Evolutionary conservation across 1,140 invertebrate genomes (phyloP).

Genomic region (Hydropsyche tenuis): DNA sequence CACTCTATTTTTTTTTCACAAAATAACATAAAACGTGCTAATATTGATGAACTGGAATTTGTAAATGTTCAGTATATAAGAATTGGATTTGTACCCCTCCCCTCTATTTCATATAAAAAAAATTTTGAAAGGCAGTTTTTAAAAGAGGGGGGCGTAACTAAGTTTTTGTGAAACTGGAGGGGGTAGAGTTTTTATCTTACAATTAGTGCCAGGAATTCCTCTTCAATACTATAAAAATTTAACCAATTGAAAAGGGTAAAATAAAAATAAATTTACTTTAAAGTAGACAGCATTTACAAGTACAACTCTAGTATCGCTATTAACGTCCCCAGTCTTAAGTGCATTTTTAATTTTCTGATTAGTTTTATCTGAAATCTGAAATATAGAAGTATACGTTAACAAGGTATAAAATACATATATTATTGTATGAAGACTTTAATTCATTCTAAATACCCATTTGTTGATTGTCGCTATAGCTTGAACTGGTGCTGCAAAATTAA

Average conservation of each 20-base stretch:
- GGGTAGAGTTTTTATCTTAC: no score
- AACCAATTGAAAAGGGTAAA: no score
- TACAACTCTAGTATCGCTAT: conserved; percentile 64
- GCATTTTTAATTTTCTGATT: conserved; percentile 53
- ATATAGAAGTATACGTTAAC: neutral
- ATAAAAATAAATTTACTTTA: conserved; percentile 66
- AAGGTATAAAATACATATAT: neutral
- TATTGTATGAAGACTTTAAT: neutral
- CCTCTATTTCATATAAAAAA: no score
- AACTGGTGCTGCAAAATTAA: neutral
- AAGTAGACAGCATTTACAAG: conserved; percentile 83
- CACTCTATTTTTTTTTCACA: no score
- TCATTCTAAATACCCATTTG: neutral
- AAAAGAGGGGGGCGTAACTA: no score
- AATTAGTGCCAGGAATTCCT: no score
- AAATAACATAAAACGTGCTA: no score
- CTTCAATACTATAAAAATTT: neutral
- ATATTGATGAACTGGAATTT: no score
- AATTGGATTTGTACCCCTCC: no score
- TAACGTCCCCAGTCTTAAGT: conserved; percentile 61
- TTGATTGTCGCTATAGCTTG: neutral
- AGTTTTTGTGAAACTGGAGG: no score
- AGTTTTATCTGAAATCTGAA: conserved; percentile 30
- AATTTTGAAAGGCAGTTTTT: no score
- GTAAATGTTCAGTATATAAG: no score